Evolutionary conservation across 2,888 invertebrate species (phyloP).

Genomic region (Sepioteuthis lessoniana): DNA sequence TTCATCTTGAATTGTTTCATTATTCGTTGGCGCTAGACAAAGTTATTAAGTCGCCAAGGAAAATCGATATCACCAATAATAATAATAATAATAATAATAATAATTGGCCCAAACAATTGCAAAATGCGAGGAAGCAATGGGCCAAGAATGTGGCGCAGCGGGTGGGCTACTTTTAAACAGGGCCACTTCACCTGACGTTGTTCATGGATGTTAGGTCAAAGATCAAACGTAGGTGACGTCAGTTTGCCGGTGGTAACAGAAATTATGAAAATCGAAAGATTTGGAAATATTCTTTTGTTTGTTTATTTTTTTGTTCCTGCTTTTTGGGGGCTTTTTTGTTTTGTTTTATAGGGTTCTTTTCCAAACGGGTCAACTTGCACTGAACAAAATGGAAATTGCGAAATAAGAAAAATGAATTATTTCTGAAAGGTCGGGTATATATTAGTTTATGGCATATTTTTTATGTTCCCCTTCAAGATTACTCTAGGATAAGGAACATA

Average conservation of each 20-base stretch:
- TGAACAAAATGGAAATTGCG: no score
- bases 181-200: slow-evolving; percentile 11
- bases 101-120: not conserved
- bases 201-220: not conserved
- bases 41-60: slow-evolving; percentile 5
- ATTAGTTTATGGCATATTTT: no score
- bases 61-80: not conserved
- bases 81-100: not conserved
- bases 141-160: not conserved
- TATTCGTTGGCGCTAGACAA: not conserved
- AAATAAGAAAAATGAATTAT: no score
- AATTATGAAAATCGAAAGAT: not conserved
- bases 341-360: no score
- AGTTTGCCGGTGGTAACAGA: not conserved
- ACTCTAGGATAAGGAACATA: no score
- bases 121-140: not conserved
- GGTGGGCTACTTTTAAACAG: not conserved
- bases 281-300: no score
- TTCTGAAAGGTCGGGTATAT: no score
- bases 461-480: no score
- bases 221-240: not conserved
- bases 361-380: no score
- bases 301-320: no score
- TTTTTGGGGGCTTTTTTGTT: no score
- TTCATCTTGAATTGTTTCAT: slow-evolving; percentile 33